These are phyloP conservation scores for Sinonovacula constricta DNA, from an alignment of 1,140 invertebrate genomes.

Conservation along the genomic window DNA sequence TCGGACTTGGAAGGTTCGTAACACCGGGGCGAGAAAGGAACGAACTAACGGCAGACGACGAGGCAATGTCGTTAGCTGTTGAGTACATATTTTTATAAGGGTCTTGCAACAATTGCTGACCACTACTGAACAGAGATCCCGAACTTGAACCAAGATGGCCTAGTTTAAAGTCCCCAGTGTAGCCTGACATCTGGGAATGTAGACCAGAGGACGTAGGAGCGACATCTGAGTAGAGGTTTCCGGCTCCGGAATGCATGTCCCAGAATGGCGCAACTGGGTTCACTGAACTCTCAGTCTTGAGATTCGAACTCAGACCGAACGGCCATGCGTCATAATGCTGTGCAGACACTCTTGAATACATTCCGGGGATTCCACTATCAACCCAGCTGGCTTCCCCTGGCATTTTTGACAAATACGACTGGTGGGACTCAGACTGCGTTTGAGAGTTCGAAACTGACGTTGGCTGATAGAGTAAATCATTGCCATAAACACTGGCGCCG, in stretches of 20 bases:
- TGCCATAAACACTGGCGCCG: conserved; percentile 84
- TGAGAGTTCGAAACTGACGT: conserved; percentile 67
- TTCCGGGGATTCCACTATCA: conserved; percentile 80
- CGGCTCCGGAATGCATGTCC: conserved; percentile 90
- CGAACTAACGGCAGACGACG: conserved; percentile 62
- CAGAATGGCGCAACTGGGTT: conserved; percentile 86
- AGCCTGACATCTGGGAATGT: conserved; percentile 83
- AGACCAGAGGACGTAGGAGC: conserved; percentile 81
- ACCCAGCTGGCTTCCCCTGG: conserved; percentile 85
- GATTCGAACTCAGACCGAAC: conserved; percentile 81
- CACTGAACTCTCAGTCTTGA: conserved; percentile 84
- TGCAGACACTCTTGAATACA: conserved; percentile 87
- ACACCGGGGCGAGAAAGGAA: conserved; percentile 66
- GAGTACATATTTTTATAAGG: conserved; percentile 95
- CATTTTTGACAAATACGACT: conserved; percentile 87
- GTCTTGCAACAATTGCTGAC: conserved; percentile 95
- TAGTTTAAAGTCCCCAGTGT: conserved; percentile 91
- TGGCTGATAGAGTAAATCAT: conserved; percentile 63
- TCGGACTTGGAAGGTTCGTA: conserved; percentile 76
- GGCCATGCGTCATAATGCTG: conserved; percentile 97
- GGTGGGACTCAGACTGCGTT: conserved; percentile 61
- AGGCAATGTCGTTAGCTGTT: conserved; percentile 72
- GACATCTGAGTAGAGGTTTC: conserved; percentile 75
- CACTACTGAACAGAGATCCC: conserved; percentile 87
- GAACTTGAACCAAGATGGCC: conserved; percentile 89